Conservation (phyloP, 2,888 invertebrate species). For the Brachynemurus nebulosus region DNA sequence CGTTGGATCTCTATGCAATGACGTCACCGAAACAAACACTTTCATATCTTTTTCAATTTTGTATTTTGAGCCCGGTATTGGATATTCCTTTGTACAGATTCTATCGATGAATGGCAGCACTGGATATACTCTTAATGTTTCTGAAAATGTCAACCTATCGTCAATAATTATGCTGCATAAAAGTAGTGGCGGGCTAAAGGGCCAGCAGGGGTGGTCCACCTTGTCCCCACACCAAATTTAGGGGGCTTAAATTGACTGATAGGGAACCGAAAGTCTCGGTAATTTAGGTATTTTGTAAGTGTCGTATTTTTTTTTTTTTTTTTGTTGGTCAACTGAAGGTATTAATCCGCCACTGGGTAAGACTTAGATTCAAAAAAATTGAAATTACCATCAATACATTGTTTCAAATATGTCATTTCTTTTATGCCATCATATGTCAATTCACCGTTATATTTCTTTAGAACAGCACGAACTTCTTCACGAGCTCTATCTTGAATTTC, state of each 20-base stretch:
- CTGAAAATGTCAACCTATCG: too few relatives aligned
- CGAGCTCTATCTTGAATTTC: slow-evolving; percentile 34
- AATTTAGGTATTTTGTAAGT: too few relatives aligned
- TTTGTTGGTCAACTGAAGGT: too few relatives aligned
- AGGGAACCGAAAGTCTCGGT: too few relatives aligned
- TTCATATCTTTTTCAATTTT: slow-evolving; percentile 29
- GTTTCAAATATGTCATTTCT: slow-evolving; percentile 37
- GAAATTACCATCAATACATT: slow-evolving; percentile 33
- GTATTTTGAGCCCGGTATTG: slow-evolving; percentile 27
- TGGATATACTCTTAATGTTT: slow-evolving; percentile 32
- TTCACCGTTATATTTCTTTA: slow-evolving; percentile 26
- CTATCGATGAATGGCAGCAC: slow-evolving; percentile 26
- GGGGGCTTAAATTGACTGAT: too few relatives aligned
- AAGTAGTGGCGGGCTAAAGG: too few relatives aligned
- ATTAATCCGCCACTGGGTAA: too few relatives aligned
- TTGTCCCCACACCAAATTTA: too few relatives aligned
- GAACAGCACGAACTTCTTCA: slow-evolving; percentile 28
- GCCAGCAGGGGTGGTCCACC: too few relatives aligned
- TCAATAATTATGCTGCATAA: too few relatives aligned
- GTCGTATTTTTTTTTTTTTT: too few relatives aligned
- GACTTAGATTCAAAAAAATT: neutral
- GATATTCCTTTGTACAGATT: slow-evolving; percentile 25
- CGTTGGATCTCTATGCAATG: slow-evolving; percentile 23
- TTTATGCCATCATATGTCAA: slow-evolving; percentile 33
- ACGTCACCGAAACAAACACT: slow-evolving; percentile 28